Evolutionary conservation across 2,113 vertebrate genomes (phyloP).

Genomic region (Genyomyrus donnyi): DNA sequence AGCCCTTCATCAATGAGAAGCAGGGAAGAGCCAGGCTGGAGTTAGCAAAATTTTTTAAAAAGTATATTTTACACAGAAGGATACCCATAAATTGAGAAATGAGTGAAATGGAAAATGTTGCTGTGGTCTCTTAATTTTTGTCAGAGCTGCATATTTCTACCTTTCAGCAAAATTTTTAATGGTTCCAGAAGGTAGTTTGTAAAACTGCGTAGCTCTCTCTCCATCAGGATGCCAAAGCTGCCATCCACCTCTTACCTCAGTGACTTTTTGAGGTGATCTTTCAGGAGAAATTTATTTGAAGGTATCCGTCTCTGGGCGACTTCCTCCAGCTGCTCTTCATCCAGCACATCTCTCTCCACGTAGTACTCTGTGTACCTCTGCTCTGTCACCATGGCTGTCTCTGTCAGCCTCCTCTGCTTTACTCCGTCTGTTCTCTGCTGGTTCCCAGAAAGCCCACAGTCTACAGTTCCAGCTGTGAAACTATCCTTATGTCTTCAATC

Average conservation of each 20-base stretch:
- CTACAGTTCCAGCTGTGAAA: not conserved
- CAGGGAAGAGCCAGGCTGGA: not conserved
- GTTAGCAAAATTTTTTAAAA: not conserved
- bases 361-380: constrained; percentile 38
- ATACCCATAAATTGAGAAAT: not conserved
- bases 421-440: not conserved
- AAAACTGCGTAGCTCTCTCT: not conserved
- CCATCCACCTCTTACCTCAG: constrained; percentile 43
- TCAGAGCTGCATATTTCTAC: not conserved
- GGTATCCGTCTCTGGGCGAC: constrained; percentile 53
- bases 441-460: not conserved
- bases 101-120: not conserved
- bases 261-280: constrained; percentile 42
- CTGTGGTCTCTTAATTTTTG: not conserved
- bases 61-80: not conserved
- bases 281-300: constrained; percentile 34
- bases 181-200: not conserved
- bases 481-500: not conserved
- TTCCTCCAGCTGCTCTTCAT: constrained; percentile 73
- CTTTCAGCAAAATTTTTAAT: not conserved
- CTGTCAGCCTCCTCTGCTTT: not conserved
- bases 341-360: constrained; percentile 59
- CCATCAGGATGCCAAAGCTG: not conserved
- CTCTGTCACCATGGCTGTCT: constrained; percentile 35
- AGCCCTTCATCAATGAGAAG: not conserved